Evolutionary conservation across 2,888 invertebrate genomes (phyloP), one percentile per base, ranked within the genome.

Genomic region (Cylindroiulus punctatus): DNA sequence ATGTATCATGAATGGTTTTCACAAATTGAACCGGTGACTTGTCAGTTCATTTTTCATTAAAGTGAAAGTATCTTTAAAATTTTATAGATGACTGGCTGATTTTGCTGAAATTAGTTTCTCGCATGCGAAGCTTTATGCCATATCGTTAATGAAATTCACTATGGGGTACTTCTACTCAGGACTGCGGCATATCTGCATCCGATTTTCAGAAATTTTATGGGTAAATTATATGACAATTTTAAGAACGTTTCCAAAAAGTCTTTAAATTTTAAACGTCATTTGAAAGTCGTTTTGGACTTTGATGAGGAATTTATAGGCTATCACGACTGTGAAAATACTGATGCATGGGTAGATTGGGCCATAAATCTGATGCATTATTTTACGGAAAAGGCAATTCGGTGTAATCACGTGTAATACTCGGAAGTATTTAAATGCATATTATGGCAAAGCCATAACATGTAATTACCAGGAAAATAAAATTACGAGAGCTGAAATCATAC

Each of bases 21-120:
- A 1, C 22, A 65, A 65, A 65, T 65, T 65, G 22, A 65, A 65
- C 57, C 57, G 22, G 57, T 65, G 57, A 65, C 57, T 65, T 65
- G 57, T 65, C 57, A 65, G 57, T 65, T 65, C 57, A 65, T 65
- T 65, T 65, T 65, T 65, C 57, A 65, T 65, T 65, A 65, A 65
- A 65, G 22, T 22, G 22, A 65, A n/a, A 65, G 57, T 65, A 65
- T 65, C 57, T 65, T 22, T 65, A 22, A 65, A 65, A 65, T 65
- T 65, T 65, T 65, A 65, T 65, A 65, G 57, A 65, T 65, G 57
- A 65, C 57, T 65, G 57, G 57, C 57, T 22, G 22, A 22, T 65
- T 65, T 65, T 65, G 22, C 57, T 65, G 57, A 65, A 65, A 65
- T 65, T 65, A 65, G 57, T 26, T 65, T 7, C 22, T 8, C n/a